Evolutionary conservation across 1,140 invertebrate species (phyloP).

Genomic region (Zaprionus africanus): DNA sequence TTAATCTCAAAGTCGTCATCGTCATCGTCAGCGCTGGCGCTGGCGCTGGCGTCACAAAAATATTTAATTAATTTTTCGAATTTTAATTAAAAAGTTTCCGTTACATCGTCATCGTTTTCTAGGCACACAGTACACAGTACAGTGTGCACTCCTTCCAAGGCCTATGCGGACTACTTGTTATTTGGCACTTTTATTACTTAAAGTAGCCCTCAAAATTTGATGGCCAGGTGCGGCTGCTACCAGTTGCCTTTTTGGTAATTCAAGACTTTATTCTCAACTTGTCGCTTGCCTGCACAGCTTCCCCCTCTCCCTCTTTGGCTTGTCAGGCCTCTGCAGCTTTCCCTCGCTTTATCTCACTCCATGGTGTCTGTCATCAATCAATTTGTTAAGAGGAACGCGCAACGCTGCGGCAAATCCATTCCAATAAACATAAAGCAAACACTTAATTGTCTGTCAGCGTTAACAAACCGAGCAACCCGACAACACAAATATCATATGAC

Average conservation of each 20-base stretch:
- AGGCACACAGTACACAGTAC: constrained; percentile 19
- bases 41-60: constrained; percentile 70
- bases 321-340: background rate
- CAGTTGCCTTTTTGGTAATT: constrained; percentile 48
- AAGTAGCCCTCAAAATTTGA: constrained; percentile 64
- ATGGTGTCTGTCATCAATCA: constrained; percentile 70
- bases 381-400: constrained; percentile 65
- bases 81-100: constrained; percentile 82
- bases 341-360: constrained; percentile 10
- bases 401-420: constrained; percentile 70
- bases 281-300: constrained; percentile 29
- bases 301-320: background rate
- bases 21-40: constrained; percentile 47
- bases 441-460: constrained; percentile 82
- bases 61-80: constrained; percentile 83
- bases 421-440: constrained; percentile 82
- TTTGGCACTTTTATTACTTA: constrained; percentile 62
- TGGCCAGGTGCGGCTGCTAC: constrained; percentile 55
- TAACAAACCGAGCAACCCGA: constrained; percentile 74
- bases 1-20: constrained; percentile 82
- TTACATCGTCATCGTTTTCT: constrained; percentile 65
- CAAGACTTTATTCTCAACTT: constrained; percentile 49
- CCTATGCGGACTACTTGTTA: constrained; percentile 42
- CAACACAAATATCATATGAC: constrained; percentile 82
- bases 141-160: constrained; percentile 14